phyloP scores from a whole-genome alignment of 2,113 vertebrate genomes.

The Junco hyemalis region DNA sequence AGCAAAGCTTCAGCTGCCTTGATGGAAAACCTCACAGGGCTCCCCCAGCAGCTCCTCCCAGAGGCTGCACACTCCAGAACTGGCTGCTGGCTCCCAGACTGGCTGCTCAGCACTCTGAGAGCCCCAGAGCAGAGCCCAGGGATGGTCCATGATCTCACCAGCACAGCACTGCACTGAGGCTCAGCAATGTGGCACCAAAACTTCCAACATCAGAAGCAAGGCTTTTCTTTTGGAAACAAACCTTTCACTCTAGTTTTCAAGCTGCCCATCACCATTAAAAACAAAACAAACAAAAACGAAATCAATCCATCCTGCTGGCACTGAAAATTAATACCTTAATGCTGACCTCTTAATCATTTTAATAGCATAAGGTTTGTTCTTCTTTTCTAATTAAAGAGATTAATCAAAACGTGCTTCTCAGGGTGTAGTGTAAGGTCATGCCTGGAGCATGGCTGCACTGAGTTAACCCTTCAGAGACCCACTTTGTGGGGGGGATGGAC shows the following conservation, averaged over 20 bases:
- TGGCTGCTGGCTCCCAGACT: neutral
- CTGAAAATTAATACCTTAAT: conserved; percentile 41
- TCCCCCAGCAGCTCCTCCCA: neutral
- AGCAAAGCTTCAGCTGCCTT: neutral
- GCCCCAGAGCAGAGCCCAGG: neutral
- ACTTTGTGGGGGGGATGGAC: neutral
- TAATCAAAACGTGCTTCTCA: neutral
- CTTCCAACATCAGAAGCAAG: neutral
- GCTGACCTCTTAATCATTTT: conserved; percentile 52
- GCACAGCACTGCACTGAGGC: neutral
- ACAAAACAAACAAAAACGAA: neutral
- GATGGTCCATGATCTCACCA: neutral
- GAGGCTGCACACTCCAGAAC: neutral
- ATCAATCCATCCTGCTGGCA: neutral
- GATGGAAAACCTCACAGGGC: neutral
- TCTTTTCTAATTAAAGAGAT: conserved; percentile 45
- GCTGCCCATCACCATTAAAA: neutral
- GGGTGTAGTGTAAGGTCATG: neutral
- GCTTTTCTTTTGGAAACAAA: neutral
- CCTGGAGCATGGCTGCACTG: neutral
- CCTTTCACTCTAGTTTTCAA: neutral
- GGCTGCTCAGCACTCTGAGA: neutral
- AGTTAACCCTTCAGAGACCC: neutral
- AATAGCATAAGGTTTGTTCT: conserved; percentile 29
- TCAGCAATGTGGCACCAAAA: neutral